A percentile compares a stretch with the other conserved stretches of the same genome.
phyloP scores from a whole-genome alignment of 2,888 invertebrate species.

The Lasioglossum zephyrum region DNA sequence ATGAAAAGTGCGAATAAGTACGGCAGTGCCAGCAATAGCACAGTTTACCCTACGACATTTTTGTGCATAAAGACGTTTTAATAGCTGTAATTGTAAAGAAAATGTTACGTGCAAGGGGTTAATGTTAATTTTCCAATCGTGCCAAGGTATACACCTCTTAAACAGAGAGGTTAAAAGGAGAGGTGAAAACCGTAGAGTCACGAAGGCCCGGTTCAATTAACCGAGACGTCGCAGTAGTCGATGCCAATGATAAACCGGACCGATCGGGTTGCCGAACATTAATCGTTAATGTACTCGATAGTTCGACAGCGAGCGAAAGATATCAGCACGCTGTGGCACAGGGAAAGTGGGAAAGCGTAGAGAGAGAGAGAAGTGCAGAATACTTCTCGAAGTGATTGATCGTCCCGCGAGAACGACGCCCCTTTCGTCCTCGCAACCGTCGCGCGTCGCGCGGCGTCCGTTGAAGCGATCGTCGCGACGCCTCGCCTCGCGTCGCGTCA shows the following conservation, averaged over 20 bases:
- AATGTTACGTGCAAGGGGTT: no score
- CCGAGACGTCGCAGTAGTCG: conserved; percentile 7
- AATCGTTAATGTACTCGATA: conserved; percentile 37
- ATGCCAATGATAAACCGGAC: conserved; percentile 5
- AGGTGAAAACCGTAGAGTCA: neutral
- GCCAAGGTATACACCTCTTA: neutral
- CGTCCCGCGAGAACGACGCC: conserved; percentile 67
- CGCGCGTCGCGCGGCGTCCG: conserved; percentile 29
- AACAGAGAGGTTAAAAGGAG: neutral
- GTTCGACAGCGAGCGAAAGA: conserved; percentile 49
- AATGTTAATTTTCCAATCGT: neutral
- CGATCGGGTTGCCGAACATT: conserved; percentile 8
- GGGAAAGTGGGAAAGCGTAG: neutral
- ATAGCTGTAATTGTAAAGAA: no score
- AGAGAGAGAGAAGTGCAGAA: conserved; percentile 43
- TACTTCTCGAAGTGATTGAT: conserved; percentile 67
- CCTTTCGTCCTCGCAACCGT: conserved; percentile 53
- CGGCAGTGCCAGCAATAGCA: no score
- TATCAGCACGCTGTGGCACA: conserved; percentile 33
- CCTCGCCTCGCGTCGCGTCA: conserved; percentile 52
- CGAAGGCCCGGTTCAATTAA: neutral
- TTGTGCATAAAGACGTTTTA: no score
- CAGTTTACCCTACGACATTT: no score
- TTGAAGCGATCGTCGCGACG: conserved; percentile 50
- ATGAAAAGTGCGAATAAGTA: no score